Base-by-base conservation (phyloP, 2,797 vertebrate genomes). In the Halcyon badia region DNA sequence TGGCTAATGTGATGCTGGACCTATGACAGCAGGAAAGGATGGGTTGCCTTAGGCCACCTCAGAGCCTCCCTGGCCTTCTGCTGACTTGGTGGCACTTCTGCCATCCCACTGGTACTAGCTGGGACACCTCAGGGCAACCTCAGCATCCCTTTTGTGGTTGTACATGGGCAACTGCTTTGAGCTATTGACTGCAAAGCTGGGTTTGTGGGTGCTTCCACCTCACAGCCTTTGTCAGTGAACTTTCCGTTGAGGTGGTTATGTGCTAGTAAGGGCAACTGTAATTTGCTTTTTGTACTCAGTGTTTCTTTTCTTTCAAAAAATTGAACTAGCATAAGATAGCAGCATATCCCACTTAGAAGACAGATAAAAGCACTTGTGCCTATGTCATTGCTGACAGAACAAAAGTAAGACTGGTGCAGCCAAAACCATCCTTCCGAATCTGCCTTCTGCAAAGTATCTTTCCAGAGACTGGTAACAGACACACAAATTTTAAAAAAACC, bases 111-210 rank as follows among this genome's bases (percentile, higher is more conserved):
- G 57, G 46, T 56, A 24, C 11, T 5, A 8, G 11, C 51, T 73
- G 71, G 49, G 56, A 78, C 35, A 26, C 25, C 12, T 30, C 35
- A 31, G 49, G n/a, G 54, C 54, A 76, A 5, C 11, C 5, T 10
- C 20, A 58, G 44, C 41, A 58, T 3, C 35, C 25, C 14, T n/a
- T 76, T 35, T n/a, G 26, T 60, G 35, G 10, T 39, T 1, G 0
- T n/a, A 62, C 4, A 7, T 1, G 15, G 26, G 28, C 21, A 44
- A 26, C 31, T 37, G 46, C 37, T 79, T 51, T 54, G 52, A 51
- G 52, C 22, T 22, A 6, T 10, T 44, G 64, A 28, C 77, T 72
- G 52, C 76, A 49, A 66, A 66, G 30, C 37, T 73, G 46, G 18
- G 6, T 2, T 46, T 71, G 15, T 14, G 13, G 10, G 39, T n/a